Conservation (phyloP, 2,888 invertebrate genomes). For the Zygothrica quintamaculata region DNA sequence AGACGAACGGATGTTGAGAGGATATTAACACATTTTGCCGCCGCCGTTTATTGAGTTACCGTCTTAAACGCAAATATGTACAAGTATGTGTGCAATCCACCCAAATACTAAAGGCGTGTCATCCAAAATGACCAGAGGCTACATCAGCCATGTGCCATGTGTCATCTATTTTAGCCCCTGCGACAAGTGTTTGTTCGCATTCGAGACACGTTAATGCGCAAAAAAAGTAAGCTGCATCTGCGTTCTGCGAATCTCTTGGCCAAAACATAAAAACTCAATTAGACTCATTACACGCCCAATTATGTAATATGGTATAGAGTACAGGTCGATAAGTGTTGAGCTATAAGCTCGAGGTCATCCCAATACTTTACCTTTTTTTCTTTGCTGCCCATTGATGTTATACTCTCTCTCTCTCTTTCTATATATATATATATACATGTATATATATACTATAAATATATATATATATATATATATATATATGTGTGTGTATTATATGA, state of each 20-base stretch:
- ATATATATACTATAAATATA: no score
- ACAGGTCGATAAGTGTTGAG: constrained; percentile 27
- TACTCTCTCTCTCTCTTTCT: background rate
- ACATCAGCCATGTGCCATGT: constrained; percentile 39
- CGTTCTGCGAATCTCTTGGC: constrained; percentile 44
- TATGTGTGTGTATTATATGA: no score
- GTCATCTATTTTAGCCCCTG: constrained; percentile 30
- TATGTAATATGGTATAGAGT: constrained; percentile 78
- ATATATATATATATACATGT: constrained; percentile 1
- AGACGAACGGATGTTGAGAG: constrained; percentile 73
- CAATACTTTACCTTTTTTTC: background rate
- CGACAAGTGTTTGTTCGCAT: background rate
- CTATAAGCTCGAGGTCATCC: constrained; percentile 3
- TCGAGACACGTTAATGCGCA: background rate
- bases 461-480: background rate
- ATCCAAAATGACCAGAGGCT: constrained; percentile 79
- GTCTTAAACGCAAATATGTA: constrained; percentile 15
- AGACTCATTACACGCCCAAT: constrained; percentile 84
- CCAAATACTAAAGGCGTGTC: constrained; percentile 62
- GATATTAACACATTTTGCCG: constrained; percentile 82
- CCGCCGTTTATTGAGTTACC: constrained; percentile 82
- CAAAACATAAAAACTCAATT: constrained; percentile 84
- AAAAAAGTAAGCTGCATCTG: constrained; percentile 23
- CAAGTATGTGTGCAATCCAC: background rate
- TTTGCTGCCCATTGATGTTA: background rate